A percentile compares a stretch with the other conserved stretches of the same genome.
Evolutionary conservation across 2,113 vertebrate species (phyloP).

Genomic region (Ictidomys tridecemlineatus): DNA sequence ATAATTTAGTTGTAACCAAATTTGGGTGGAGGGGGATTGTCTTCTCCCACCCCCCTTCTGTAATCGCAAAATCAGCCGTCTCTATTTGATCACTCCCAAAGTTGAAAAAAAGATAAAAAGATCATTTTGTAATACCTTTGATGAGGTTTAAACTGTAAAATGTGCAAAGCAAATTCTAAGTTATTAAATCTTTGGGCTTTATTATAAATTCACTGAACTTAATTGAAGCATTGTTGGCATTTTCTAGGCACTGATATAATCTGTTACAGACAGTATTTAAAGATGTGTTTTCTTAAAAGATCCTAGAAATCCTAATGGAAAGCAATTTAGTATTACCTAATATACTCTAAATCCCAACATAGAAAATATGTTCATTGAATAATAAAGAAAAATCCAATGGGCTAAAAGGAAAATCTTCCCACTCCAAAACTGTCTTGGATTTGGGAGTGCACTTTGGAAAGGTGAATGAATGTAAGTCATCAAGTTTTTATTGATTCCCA

Average conservation of each 20-base stretch:
- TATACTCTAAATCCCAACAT: not conserved
- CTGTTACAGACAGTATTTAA: not conserved
- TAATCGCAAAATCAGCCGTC: not conserved
- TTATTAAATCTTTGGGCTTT: not conserved
- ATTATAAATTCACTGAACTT: not conserved
- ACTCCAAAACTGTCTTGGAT: not conserved
- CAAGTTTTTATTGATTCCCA: not conserved
- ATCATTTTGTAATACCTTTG: not conserved
- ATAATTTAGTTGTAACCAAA: not conserved
- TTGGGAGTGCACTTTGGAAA: conserved; percentile 9
- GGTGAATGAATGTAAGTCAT: not conserved
- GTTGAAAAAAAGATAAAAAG: not conserved
- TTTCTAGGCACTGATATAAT: not conserved
- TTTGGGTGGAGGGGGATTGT: not conserved
- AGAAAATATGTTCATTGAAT: not conserved
- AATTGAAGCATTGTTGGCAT: not conserved
- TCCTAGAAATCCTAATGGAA: not conserved
- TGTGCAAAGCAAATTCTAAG: not conserved
- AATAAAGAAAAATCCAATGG: not conserved
- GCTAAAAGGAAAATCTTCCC: not conserved
- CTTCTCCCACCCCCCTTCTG: not conserved
- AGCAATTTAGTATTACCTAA: not conserved
- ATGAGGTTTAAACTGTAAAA: not conserved
- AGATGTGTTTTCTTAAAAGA: conserved; percentile 3
- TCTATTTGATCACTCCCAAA: not conserved